Evolutionary conservation across 2,797 vertebrate species (phyloP).

Genomic region (Odontamblyopus lacepedii): DNA sequence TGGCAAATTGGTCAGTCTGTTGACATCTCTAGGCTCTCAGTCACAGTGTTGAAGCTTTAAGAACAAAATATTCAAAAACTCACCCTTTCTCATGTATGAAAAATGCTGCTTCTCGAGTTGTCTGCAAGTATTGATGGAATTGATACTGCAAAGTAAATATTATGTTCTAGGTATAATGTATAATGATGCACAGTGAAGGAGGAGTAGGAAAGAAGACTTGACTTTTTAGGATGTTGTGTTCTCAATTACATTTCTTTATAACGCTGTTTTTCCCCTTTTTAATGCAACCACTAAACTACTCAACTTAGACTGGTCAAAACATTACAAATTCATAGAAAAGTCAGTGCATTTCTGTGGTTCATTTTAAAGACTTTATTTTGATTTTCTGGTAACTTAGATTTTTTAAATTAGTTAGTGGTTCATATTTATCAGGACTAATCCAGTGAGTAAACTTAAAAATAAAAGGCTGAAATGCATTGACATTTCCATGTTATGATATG

Average conservation of each 20-base stretch:
- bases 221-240: constrained; percentile 20
- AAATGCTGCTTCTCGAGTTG: constrained; percentile 30
- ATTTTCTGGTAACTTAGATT: neutral
- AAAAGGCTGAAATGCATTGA: neutral
- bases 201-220: constrained; percentile 3
- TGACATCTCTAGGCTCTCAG: constrained; percentile 18
- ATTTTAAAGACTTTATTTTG: neutral
- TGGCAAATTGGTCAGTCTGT: constrained; percentile 24
- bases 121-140: constrained; percentile 23
- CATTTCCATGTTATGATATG: neutral
- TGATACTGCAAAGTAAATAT: constrained; percentile 19
- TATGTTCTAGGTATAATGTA: constrained; percentile 15
- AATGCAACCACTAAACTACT: constrained; percentile 5
- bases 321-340: neutral
- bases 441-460: neutral
- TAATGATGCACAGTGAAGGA: constrained; percentile 42
- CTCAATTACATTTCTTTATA: constrained; percentile 20
- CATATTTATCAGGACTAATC: too few species aligned
- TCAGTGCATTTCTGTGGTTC: neutral
- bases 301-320: neutral
- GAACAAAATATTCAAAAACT: constrained; percentile 18
- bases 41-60: constrained; percentile 13
- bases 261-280: constrained; percentile 16
- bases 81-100: constrained; percentile 7
- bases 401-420: neutral